These are phyloP conservation scores for Barbus barbus DNA, from an alignment of 2,113 vertebrate species.

Conservation along the genomic window DNA sequence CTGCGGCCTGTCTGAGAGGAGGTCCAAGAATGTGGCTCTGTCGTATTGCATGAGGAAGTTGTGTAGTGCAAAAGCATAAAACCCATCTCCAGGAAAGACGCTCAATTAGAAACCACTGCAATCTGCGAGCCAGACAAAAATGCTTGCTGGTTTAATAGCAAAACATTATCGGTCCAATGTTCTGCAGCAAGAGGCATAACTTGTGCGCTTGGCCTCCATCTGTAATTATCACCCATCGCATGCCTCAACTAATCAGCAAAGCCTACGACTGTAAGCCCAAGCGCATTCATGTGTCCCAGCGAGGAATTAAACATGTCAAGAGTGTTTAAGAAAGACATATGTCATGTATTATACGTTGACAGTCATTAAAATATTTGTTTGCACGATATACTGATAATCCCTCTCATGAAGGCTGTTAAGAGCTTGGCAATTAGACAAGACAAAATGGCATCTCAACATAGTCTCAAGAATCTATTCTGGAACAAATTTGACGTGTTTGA, in stretches of 20 bases:
- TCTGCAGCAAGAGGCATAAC: neutral
- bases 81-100: slow-evolving; percentile 19
- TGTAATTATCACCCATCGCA: slow-evolving; percentile 25
- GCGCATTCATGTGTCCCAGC: neutral
- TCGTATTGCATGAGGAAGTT: slow-evolving; percentile 1
- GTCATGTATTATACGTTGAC: neutral
- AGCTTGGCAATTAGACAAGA: slow-evolving; percentile 27
- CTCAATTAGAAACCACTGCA: slow-evolving; percentile 30
- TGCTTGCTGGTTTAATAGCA: slow-evolving; percentile 23
- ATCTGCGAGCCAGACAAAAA: slow-evolving; percentile 6
- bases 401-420: slow-evolving; percentile 2
- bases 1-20: slow-evolving; percentile 1
- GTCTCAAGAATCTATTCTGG: slow-evolving; percentile 32
- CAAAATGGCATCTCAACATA: slow-evolving; percentile 33
- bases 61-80: slow-evolving; percentile 17
- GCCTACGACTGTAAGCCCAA: slow-evolving; percentile 4
- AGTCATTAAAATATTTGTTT: slow-evolving; percentile 34
- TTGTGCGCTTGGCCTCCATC: slow-evolving; percentile 1
- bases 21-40: slow-evolving; percentile 1
- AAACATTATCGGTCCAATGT: slow-evolving; percentile 23
- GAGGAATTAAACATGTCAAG: slow-evolving; percentile 31
- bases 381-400: neutral
- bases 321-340: neutral
- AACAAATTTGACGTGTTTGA: neutral
- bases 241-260: slow-evolving; percentile 25